phyloP scores from a whole-genome alignment of 2,113 vertebrate genomes.

The Pyxicephalus adspersus region DNA sequence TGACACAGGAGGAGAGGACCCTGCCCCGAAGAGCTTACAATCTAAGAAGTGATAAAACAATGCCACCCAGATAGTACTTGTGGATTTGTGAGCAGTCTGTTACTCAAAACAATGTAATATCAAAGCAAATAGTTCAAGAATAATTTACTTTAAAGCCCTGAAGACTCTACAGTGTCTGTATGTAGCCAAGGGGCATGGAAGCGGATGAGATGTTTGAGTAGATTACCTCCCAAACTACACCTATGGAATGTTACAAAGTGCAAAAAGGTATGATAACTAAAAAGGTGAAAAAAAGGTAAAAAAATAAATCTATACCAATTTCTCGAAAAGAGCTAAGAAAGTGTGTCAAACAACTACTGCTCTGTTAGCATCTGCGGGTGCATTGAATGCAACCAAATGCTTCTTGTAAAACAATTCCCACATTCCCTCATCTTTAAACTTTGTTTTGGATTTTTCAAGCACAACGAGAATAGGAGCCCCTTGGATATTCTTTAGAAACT shows the following conservation, averaged over 20 bases:
- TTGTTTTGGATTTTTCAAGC: slow-evolving; percentile 13
- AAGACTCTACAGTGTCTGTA: background rate
- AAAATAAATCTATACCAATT: background rate
- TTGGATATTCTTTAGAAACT: background rate
- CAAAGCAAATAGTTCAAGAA: background rate
- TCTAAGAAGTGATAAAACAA: too few species aligned
- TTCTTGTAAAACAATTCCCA: background rate
- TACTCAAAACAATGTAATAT: background rate
- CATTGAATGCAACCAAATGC: background rate
- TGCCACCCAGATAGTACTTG: background rate
- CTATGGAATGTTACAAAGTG: slow-evolving; percentile 25
- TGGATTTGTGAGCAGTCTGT: background rate
- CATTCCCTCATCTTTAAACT: slow-evolving; percentile 13
- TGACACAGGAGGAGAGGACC: too few species aligned
- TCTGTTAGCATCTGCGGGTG: background rate
- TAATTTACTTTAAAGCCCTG: background rate
- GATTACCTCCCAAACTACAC: slow-evolving; percentile 25
- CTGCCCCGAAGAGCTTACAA: too few species aligned
- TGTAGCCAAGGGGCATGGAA: slow-evolving; percentile 10
- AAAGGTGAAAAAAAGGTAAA: background rate
- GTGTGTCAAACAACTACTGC: slow-evolving; percentile 4
- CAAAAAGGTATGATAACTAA: slow-evolving; percentile 29
- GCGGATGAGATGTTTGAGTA: background rate
- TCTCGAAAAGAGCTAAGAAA: background rate
- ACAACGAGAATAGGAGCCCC: background rate